These are phyloP conservation scores for Typhlomys cinereus DNA, from an alignment of 2,113 vertebrate species.

Conservation along the genomic window DNA sequence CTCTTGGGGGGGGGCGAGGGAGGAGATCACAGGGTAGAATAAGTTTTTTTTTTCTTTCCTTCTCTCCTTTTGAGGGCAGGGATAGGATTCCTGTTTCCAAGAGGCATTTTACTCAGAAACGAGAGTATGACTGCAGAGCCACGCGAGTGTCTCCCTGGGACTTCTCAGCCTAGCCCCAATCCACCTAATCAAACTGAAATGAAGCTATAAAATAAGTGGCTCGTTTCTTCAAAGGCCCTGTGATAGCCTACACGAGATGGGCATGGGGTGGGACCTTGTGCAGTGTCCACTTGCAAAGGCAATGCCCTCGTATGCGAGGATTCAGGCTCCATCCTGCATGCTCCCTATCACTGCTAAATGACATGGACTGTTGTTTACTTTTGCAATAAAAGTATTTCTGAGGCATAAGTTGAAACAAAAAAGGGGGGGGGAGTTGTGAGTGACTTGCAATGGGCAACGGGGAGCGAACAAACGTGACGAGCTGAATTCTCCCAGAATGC, in stretches of 20 bases:
- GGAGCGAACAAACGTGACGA: not conserved
- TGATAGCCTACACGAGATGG: not conserved
- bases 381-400: not conserved
- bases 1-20: not conserved
- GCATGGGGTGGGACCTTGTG: not conserved
- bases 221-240: not conserved
- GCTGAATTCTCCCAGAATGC: not conserved
- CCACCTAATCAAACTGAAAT: not conserved
- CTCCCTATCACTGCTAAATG: not conserved
- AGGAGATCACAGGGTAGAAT: too few relatives aligned
- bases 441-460: not conserved
- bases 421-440: not conserved
- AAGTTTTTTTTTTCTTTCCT: not conserved
- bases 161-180: not conserved
- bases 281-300: not conserved
- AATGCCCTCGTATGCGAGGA: not conserved
- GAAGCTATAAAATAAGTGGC: slow-evolving; percentile 33
- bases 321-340: not conserved
- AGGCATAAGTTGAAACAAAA: not conserved
- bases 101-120: slow-evolving; percentile 71
- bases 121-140: slow-evolving; percentile 56
- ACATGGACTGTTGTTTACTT: not conserved
- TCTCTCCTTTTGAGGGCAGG: not conserved
- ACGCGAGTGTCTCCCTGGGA: not conserved
- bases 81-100: not conserved